Evolutionary conservation across 2,113 vertebrate species (phyloP).

Genomic region (Choloepus hoffmanni): DNA sequence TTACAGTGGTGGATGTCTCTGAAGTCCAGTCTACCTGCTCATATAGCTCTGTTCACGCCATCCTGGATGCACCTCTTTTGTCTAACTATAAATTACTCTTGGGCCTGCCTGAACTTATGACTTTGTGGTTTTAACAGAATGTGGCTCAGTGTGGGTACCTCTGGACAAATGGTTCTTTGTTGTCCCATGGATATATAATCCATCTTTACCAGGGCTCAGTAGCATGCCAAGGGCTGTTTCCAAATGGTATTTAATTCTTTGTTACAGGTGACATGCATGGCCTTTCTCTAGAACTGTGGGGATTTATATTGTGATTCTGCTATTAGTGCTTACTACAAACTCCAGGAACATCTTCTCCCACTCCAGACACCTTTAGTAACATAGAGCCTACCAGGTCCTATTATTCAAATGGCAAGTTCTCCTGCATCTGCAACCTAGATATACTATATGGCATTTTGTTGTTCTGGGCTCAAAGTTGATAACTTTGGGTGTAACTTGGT

Average conservation of each 20-base stretch:
- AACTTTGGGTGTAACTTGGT: too few species aligned
- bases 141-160: background rate
- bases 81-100: background rate
- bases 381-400: too few species aligned
- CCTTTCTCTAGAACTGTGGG: background rate
- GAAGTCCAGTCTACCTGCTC: background rate
- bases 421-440: too few species aligned
- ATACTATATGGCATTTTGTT: too few species aligned
- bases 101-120: background rate
- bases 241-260: background rate
- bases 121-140: background rate
- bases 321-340: background rate
- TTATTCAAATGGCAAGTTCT: too few species aligned
- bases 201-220: background rate
- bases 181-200: background rate
- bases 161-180: background rate
- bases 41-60: background rate
- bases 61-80: background rate
- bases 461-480: too few species aligned
- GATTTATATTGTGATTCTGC: background rate
- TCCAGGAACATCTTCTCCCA: background rate
- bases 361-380: background rate
- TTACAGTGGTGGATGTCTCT: accelerated
- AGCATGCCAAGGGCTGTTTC: background rate
- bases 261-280: background rate